Conservation (phyloP, 2,888 invertebrate species). For the Siphlonurus alternatus region DNA sequence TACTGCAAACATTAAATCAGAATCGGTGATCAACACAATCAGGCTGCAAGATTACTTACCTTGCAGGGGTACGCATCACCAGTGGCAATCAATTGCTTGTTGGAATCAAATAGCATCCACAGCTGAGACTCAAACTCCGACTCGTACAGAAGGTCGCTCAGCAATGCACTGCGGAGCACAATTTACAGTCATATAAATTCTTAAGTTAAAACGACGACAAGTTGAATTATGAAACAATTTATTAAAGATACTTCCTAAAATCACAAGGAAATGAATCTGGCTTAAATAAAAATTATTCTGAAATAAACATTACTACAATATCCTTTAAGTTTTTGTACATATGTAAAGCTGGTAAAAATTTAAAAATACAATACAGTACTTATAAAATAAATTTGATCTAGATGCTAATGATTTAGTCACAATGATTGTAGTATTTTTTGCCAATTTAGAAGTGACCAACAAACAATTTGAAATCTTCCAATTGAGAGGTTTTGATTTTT, state of each 20-base stretch:
- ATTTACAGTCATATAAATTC: neutral
- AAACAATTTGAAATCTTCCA: no score
- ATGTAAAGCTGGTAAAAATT: no score
- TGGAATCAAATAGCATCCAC: conserved; percentile 88
- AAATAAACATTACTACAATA: no score
- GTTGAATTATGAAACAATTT: neutral
- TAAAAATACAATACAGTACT: no score
- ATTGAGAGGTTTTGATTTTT: no score
- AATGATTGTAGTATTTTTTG: no score
- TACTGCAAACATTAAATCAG: conserved; percentile 53
- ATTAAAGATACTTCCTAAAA: neutral
- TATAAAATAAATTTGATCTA: no score
- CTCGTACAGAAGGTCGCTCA: conserved; percentile 85
- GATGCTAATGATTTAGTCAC: no score
- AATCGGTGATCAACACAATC: no score
- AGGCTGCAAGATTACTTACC: conserved; percentile 28
- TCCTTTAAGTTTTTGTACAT: neutral
- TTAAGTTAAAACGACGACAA: neutral
- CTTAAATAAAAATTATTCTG: no score
- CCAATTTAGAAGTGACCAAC: no score
- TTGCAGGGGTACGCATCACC: conserved; percentile 83
- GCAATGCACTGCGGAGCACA: conserved; percentile 35
- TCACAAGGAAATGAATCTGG: conserved; percentile 1
- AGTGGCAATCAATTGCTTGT: conserved; percentile 68
- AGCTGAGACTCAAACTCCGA: conserved; percentile 90